Percentiles rank a stretch among this genome's conserved stretches.
Evolutionary conservation across 2,113 vertebrate genomes (phyloP).

Genomic region (Laterallus jamaicensis): DNA sequence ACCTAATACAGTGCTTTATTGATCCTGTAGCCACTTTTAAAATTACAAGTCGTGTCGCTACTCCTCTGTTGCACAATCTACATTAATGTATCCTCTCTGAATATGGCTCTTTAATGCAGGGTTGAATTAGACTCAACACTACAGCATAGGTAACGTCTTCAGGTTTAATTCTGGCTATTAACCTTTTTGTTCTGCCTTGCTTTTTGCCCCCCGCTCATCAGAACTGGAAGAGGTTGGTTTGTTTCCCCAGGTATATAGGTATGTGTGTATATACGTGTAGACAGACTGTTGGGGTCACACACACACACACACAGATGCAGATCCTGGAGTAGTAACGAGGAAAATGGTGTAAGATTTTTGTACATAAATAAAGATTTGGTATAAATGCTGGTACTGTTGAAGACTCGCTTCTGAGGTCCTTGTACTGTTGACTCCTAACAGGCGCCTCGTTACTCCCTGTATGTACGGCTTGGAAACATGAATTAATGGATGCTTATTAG

Average conservation of each 20-base stretch:
- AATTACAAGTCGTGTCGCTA: fast-evolving
- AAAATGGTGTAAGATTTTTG: not conserved
- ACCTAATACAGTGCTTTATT: not conserved
- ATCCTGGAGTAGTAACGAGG: not conserved
- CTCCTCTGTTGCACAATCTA: not conserved
- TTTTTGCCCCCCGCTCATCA: not conserved
- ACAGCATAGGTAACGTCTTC: not conserved
- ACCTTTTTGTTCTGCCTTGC: not conserved
- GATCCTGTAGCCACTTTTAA: not conserved
- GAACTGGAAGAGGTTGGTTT: not conserved
- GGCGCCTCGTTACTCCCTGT: not conserved
- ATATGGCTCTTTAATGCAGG: not conserved
- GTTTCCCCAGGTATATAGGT: no score
- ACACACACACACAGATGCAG: not conserved
- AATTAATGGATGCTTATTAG: not conserved
- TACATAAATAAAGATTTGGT: not conserved
- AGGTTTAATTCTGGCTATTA: not conserved
- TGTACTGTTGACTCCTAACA: not conserved
- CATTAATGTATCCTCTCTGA: not conserved
- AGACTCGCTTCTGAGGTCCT: not conserved
- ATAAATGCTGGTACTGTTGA: not conserved
- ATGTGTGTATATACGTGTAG: fast-evolving
- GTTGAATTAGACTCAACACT: not conserved
- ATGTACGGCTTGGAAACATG: not conserved
- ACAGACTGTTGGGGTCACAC: fast-evolving